Evolutionary conservation across 2,888 invertebrate species (phyloP).

Genomic region (Scaptomyza flava): DNA sequence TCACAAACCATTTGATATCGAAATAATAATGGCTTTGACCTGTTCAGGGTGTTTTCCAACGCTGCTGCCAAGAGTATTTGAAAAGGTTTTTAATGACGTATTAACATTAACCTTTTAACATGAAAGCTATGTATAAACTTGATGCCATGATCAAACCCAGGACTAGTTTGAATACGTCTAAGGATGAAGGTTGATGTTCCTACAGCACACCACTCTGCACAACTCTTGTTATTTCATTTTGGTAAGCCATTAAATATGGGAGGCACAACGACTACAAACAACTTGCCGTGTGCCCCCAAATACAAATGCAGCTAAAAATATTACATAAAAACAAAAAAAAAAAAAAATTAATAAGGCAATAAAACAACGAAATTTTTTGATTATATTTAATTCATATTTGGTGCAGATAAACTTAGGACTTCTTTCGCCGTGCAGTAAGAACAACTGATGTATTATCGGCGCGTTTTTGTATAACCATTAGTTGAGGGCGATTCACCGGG

Average conservation of each 20-base stretch:
- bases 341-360: background rate
- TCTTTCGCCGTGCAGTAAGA: background rate
- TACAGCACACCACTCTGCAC: slow-evolving; percentile 5
- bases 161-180: no score
- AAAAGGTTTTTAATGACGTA: background rate
- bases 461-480: background rate
- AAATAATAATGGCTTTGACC: background rate
- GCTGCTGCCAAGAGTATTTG: background rate
- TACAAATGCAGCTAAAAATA: background rate
- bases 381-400: background rate
- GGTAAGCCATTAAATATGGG: background rate
- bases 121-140: background rate
- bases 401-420: background rate
- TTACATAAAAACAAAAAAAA: background rate
- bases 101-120: background rate
- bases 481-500: background rate
- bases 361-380: background rate
- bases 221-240: background rate
- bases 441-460: background rate
- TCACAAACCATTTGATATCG: no score
- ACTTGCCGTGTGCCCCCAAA: background rate
- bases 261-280: background rate
- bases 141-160: background rate
- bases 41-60: background rate
- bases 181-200: no score